These are phyloP conservation scores for Neosilurus mollespiculum DNA, from an alignment of 2,797 vertebrate species.

Conservation along the genomic window DNA sequence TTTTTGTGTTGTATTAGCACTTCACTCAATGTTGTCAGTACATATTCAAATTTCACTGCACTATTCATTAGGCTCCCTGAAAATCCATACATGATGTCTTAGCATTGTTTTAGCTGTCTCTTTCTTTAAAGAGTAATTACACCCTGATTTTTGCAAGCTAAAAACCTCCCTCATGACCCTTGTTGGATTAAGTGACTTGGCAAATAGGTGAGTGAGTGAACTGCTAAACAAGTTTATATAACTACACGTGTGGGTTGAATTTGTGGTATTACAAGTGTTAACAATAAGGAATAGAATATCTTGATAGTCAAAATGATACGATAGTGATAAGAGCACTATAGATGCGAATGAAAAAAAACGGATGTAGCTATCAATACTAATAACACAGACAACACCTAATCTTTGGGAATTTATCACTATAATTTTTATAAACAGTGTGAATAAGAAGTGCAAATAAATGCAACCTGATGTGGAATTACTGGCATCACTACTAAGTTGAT, in stretches of 20 bases:
- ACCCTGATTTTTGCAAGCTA: not conserved
- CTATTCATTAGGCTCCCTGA: not conserved
- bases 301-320: not conserved
- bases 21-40: not conserved
- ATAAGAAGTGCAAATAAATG: not conserved
- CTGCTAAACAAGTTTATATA: not conserved
- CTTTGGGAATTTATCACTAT: not conserved
- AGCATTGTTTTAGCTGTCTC: not conserved
- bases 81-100: not conserved
- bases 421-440: not conserved
- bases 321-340: not conserved
- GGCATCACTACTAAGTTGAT: not conserved
- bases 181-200: too few species aligned
- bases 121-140: constrained; percentile 12
- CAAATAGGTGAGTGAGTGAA: too few species aligned
- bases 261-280: not conserved
- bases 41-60: not conserved
- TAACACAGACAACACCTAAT: not conserved
- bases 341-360: not conserved
- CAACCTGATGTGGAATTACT: not conserved
- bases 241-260: not conserved
- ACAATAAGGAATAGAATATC: not conserved
- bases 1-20: not conserved
- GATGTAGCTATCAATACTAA: not conserved
- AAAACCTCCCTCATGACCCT: not conserved